Evolutionary conservation across 1,140 invertebrate species (phyloP), one percentile per base, ranked within the genome.

Genomic region (Cotesia chilonis): DNA sequence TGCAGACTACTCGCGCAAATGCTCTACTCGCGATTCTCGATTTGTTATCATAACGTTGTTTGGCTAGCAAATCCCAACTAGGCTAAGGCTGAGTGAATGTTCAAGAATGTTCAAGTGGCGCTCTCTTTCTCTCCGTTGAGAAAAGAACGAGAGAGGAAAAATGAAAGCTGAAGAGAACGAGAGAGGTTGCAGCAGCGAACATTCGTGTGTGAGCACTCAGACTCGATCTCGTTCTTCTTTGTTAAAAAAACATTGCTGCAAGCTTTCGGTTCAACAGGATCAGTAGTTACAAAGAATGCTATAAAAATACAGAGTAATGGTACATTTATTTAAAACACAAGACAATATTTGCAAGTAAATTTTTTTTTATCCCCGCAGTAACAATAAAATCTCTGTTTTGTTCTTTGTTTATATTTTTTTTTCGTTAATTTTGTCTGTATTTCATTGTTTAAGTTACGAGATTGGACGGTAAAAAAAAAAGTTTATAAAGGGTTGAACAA

Each of bases 1-100:
- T 28, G 38, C 20, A 51, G 20, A 60, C 38, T 52, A 60, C 38
- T 52, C 57, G 74, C 66, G 71, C 36, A 69, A 75, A 72, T 70
- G 68, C 70, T 61, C 67, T 70, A 68, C 70, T 61, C 67, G 52
- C 57, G 65, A 59, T 35, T 65, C 51, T 68, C 70, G 74, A 75
- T 75, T 75, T 75, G 74, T 73, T 75, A 75, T 75, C 51, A 55
- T 60, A 73, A 73, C 71, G 70, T 64, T 75, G 74, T 75, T 75
- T 75, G 71, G 68, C 71, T 70, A 75, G 70, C 74, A 73, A 75
- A 73, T 75, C 68, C 74, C 63, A 65, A 70, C 17, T 67, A 66
- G 69, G 64, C 55, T 54, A 6, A 66, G 54, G 68, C 37, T 54
- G 14, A 37, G 69, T 37, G 10, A 20, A 36, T 41, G 57, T 20